Conservation (phyloP, 2,113 vertebrate species). For the Mixornis gularis region DNA sequence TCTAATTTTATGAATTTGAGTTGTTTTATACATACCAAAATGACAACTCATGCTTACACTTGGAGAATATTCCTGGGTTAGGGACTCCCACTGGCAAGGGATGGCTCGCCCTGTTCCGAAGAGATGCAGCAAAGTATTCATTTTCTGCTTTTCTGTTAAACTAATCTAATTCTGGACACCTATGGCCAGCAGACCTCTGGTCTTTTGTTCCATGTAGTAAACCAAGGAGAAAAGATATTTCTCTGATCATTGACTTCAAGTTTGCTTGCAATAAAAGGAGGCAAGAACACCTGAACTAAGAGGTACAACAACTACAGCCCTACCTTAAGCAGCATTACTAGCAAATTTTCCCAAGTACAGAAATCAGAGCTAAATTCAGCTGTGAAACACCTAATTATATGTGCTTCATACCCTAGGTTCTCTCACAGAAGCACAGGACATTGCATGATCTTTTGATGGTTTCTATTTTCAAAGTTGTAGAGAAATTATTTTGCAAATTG, state of each 20-base stretch:
- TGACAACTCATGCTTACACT: not conserved
- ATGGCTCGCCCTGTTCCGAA: not conserved
- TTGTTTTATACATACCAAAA: not conserved
- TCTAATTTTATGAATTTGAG: not conserved
- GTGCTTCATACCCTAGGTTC: not conserved
- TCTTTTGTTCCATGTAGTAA: not conserved
- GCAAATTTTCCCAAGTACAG: not conserved
- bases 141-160: not conserved
- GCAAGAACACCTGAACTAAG: not conserved
- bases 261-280: not conserved
- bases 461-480: not conserved
- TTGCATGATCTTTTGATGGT: not conserved
- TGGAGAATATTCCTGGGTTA: not conserved
- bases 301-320: not conserved
- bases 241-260: not conserved
- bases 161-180: not conserved
- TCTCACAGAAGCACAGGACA: not conserved
- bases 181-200: not conserved
- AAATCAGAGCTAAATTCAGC: not conserved
- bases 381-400: not conserved
- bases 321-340: not conserved
- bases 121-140: not conserved
- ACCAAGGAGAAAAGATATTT: not conserved
- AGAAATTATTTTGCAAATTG: slow-evolving; percentile 15
- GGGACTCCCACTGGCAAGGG: not conserved